Conservation (phyloP, 2,113 vertebrate species). For the Strix uralensis region DNA sequence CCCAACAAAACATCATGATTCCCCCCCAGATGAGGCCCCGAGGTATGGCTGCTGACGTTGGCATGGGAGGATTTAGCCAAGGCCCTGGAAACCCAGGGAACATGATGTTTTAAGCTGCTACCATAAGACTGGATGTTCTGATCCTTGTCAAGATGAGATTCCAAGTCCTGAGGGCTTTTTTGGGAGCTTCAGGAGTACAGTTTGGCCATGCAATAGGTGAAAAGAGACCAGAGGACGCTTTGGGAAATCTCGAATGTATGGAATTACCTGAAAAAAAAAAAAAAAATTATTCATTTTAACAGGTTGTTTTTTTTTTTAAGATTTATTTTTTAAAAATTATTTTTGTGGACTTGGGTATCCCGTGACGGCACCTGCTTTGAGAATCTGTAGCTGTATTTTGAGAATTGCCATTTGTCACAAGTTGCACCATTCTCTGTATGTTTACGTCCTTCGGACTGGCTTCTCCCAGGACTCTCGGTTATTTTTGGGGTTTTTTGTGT, state of each 20-base stretch:
- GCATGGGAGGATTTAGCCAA: constrained; percentile 97
- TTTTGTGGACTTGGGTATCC: constrained; percentile 85
- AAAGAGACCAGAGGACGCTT: constrained; percentile 77
- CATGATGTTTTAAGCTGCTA: constrained; percentile 98
- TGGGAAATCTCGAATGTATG: constrained; percentile 83
- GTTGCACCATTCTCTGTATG: constrained; percentile 92
- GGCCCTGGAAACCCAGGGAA: constrained; percentile 95
- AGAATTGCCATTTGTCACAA: constrained; percentile 83
- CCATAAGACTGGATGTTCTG: constrained; percentile 73
- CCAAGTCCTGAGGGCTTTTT: constrained; percentile 75
- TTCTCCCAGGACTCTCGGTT: constrained; percentile 85
- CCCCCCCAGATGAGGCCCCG: constrained; percentile 97
- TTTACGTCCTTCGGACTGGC: constrained; percentile 88
- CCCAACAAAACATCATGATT: constrained; percentile 99
- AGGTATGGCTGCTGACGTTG: constrained; percentile 90
- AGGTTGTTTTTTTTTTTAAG: constrained; percentile 84
- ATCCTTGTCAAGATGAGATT: constrained; percentile 80
- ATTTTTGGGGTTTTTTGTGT: constrained; percentile 82
- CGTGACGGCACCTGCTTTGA: constrained; percentile 78
- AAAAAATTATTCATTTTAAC: constrained; percentile 80
- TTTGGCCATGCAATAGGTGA: constrained; percentile 81
- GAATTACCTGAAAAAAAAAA: constrained; percentile 78
- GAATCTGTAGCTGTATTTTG: constrained; percentile 83
- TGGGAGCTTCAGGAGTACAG: constrained; percentile 71
- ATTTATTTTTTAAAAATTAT: constrained; percentile 88